Conservation (phyloP, 2,888 invertebrate genomes). For the Hirtodrosophila duncani region DNA sequence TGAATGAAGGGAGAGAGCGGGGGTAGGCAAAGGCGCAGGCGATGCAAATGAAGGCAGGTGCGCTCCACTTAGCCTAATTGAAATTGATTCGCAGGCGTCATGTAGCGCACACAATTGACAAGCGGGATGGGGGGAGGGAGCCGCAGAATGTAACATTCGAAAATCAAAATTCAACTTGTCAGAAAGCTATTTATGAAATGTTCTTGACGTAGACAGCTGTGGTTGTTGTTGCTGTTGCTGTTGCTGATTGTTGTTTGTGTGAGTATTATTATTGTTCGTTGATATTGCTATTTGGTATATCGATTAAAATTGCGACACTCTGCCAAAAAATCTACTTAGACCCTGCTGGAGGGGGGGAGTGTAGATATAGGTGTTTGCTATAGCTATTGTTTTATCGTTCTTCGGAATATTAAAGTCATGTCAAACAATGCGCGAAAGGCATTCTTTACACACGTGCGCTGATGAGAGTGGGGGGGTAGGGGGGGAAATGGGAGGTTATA, state of each 20-base stretch:
- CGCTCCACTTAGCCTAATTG: conserved; percentile 62
- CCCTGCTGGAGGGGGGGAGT: neutral
- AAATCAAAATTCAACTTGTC: conserved; percentile 55
- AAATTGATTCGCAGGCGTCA: conserved; percentile 58
- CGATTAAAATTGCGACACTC: conserved; percentile 59
- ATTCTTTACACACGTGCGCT: conserved; percentile 17
- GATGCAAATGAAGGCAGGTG: conserved; percentile 1
- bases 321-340: conserved; percentile 45
- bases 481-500: conserved; percentile 6
- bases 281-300: conserved; percentile 35
- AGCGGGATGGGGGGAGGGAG: neutral
- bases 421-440: conserved; percentile 63
- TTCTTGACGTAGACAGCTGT: conserved; percentile 16
- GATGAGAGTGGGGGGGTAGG: neutral
- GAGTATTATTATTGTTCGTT: no score
- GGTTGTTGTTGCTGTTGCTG: conserved; percentile 21
- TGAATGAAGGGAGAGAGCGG: neutral
- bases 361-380: conserved; percentile 16
- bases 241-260: conserved; percentile 33
- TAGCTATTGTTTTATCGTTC: conserved; percentile 41
- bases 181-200: conserved; percentile 52
- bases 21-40: neutral
- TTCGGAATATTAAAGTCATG: conserved; percentile 53
- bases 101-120: conserved; percentile 28
- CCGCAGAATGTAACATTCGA: conserved; percentile 25